phyloP scores from a whole-genome alignment of 1,140 invertebrate species.

The Drosophila tristis region DNA sequence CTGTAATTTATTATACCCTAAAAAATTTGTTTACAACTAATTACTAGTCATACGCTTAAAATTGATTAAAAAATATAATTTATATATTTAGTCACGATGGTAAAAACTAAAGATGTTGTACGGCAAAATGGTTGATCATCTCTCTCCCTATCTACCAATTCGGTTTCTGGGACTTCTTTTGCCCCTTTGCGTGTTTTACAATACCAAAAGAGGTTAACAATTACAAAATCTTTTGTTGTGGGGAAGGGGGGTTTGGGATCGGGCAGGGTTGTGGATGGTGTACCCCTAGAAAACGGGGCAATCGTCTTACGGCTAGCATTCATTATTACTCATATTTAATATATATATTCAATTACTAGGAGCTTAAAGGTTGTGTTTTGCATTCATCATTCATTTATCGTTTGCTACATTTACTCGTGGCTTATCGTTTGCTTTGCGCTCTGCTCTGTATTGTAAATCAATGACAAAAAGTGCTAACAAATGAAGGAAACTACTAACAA shows the following conservation, averaged over 20 bases:
- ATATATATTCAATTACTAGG: slow-evolving; percentile 74
- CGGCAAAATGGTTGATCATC: slow-evolving; percentile 30
- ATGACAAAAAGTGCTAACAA: slow-evolving; percentile 58
- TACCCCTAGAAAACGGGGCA: slow-evolving; percentile 60
- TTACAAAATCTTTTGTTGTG: slow-evolving; percentile 26
- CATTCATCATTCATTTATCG: slow-evolving; percentile 54
- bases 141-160: slow-evolving; percentile 1
- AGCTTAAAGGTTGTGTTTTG: slow-evolving; percentile 56
- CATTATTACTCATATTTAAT: slow-evolving; percentile 56
- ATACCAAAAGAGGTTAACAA: slow-evolving; percentile 37
- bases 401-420: slow-evolving; percentile 17
- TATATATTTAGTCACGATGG: slow-evolving; percentile 48
- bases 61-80: slow-evolving; percentile 72
- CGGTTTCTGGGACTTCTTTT: background rate
- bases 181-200: background rate
- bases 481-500: slow-evolving; percentile 65
- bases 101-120: slow-evolving; percentile 48
- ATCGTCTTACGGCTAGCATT: slow-evolving; percentile 46
- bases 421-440: too few relatives aligned
- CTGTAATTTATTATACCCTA: slow-evolving; percentile 72
- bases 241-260: background rate
- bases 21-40: slow-evolving; percentile 78
- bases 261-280: slow-evolving; percentile 6
- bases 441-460: slow-evolving; percentile 30
- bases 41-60: slow-evolving; percentile 69